These are phyloP conservation scores for Centruroides vittatus DNA, from an alignment of 1,140 invertebrate species.

Conservation along the genomic window DNA sequence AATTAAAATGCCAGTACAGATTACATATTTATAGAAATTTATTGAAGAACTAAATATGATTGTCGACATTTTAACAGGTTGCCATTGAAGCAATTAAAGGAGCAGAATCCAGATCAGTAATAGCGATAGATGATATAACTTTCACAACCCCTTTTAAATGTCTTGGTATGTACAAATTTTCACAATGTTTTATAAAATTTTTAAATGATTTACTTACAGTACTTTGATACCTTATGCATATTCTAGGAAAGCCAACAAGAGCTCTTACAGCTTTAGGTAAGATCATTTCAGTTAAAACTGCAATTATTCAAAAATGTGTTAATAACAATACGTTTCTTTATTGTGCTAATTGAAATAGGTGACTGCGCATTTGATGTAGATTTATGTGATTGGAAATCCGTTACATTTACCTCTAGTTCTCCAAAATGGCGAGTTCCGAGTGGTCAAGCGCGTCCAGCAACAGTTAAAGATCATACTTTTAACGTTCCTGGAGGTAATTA, in stretches of 20 bases:
- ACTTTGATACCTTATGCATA: neutral
- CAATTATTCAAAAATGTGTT: neutral
- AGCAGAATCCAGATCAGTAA: conserved; percentile 8
- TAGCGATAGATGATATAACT: conserved; percentile 13
- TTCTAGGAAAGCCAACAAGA: neutral
- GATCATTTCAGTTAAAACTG: neutral
- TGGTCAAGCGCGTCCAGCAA: conserved; percentile 8
- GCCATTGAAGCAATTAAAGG: conserved; percentile 15
- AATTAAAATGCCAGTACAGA: no score
- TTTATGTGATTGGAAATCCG: conserved; percentile 9
- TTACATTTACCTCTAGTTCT: neutral
- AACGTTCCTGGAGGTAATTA: conserved; percentile 10
- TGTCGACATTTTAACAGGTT: neutral
- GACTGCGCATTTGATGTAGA: conserved; percentile 13
- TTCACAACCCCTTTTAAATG: conserved; percentile 12
- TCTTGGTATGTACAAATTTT: conserved; percentile 3
- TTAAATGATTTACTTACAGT: no score
- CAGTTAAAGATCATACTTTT: conserved; percentile 13
- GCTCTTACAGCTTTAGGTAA: neutral
- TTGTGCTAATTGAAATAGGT: neutral
- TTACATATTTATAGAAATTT: no score
- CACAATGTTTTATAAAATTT: neutral
- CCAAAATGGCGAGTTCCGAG: conserved; percentile 11
- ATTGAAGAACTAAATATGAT: no score
- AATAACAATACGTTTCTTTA: no score